Conservation (phyloP, 1,140 invertebrate genomes). For the Euschistus heros region DNA sequence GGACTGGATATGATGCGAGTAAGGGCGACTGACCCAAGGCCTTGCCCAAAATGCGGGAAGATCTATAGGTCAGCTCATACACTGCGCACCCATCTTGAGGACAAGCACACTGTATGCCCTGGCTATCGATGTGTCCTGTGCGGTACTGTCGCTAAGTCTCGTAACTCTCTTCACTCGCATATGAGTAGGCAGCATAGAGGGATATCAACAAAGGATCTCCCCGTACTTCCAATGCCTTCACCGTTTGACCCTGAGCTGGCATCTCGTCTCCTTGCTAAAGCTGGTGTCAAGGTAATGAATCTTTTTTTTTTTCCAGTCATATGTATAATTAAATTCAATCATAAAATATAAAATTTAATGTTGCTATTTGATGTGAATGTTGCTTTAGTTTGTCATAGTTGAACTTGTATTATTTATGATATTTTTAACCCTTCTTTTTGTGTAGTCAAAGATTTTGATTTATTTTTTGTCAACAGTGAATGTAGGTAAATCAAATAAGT, state of each 20-base stretch:
- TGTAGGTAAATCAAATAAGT: too few relatives aligned
- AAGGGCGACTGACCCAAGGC: constrained; percentile 77
- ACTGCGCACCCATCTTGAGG: constrained; percentile 76
- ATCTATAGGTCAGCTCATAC: constrained; percentile 82
- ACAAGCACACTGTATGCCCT: constrained; percentile 84
- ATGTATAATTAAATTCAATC: neutral
- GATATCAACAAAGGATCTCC: constrained; percentile 83
- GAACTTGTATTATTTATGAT: too few relatives aligned
- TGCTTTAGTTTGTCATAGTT: neutral
- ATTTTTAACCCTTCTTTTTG: too few relatives aligned
- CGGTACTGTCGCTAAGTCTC: constrained; percentile 81
- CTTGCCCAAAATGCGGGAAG: constrained; percentile 85
- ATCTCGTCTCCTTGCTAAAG: constrained; percentile 64
- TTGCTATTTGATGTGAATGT: neutral
- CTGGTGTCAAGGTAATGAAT: constrained; percentile 61
- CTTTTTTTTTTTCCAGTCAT: neutral
- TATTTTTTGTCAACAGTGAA: too few relatives aligned
- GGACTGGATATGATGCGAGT: constrained; percentile 74
- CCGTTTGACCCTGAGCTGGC: constrained; percentile 81
- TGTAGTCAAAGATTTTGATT: too few relatives aligned
- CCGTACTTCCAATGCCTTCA: constrained; percentile 80
- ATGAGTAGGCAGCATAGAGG: constrained; percentile 85
- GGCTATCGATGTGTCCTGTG: constrained; percentile 83
- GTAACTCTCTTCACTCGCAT: constrained; percentile 82
- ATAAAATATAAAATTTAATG: neutral